Percentiles rank a stretch among this genome's conserved stretches.
phyloP scores from a whole-genome alignment of 2,113 vertebrate genomes.

The Megatriorchis doriae region DNA sequence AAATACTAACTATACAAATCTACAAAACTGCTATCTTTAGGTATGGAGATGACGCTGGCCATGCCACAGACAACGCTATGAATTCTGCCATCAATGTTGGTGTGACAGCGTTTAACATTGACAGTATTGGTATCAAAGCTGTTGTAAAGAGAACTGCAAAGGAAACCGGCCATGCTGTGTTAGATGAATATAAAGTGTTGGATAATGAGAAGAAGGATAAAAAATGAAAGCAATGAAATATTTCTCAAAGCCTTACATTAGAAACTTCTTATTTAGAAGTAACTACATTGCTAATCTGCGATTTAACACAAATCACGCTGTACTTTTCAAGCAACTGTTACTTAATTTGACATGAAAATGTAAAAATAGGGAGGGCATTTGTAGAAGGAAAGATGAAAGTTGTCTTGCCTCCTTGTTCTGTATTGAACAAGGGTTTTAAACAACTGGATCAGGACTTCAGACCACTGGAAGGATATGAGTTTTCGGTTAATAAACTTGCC shows the following conservation, averaged over 20 bases:
- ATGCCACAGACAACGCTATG: constrained; percentile 88
- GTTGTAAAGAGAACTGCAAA: constrained; percentile 92
- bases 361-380: not conserved
- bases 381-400: not conserved
- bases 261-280: constrained; percentile 25
- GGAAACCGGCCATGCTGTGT: constrained; percentile 84
- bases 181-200: constrained; percentile 88
- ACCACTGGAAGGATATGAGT: not conserved
- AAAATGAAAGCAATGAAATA: not conserved
- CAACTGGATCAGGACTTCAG: not conserved
- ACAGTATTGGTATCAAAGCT: constrained; percentile 93
- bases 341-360: not conserved
- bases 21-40: constrained; percentile 64
- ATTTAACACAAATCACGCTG: constrained; percentile 16
- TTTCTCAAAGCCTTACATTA: constrained; percentile 59
- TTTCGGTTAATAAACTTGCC: not conserved
- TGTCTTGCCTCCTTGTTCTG: not conserved
- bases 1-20: not conserved
- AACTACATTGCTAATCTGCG: not conserved
- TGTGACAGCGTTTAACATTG: constrained; percentile 90
- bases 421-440: not conserved
- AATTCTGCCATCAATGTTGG: constrained; percentile 95
- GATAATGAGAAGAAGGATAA: constrained; percentile 68
- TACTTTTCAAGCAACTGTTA: constrained; percentile 40
- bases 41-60: constrained; percentile 89